phyloP scores from a whole-genome alignment of 2,888 invertebrate species.

The Pediacus dermestoides region DNA sequence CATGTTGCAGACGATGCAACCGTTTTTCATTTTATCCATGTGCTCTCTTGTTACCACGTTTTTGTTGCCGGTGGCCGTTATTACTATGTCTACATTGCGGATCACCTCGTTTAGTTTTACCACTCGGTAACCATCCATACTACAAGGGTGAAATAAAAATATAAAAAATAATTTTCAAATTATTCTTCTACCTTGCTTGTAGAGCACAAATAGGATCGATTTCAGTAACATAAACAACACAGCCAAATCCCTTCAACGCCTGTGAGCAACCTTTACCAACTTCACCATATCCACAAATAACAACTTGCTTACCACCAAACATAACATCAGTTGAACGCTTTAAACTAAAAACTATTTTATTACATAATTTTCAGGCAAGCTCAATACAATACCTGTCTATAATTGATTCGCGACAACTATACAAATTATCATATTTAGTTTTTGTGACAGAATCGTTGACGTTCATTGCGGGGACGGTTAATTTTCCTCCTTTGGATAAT shows the following conservation, averaged over 20 bases:
- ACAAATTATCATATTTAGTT: conserved; percentile 96
- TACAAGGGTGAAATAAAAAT: conserved; percentile 43
- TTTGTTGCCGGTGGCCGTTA: conserved; percentile 97
- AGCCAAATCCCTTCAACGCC: conserved; percentile 89
- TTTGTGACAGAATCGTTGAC: conserved; percentile 98
- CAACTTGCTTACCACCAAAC: conserved; percentile 97
- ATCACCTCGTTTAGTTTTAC: conserved; percentile 93
- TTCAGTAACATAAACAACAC: conserved; percentile 90
- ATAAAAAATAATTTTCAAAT: no score
- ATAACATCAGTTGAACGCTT: conserved; percentile 92
- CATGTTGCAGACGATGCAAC: conserved; percentile 95
- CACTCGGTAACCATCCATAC: conserved; percentile 96
- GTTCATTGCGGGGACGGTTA: conserved; percentile 96
- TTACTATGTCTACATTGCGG: conserved; percentile 89
- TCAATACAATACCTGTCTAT: conserved; percentile 72
- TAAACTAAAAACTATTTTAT: conserved; percentile 43
- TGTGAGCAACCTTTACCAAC: conserved; percentile 97
- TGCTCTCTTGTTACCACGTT: conserved; percentile 93
- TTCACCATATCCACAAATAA: conserved; percentile 95
- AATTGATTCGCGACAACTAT: conserved; percentile 91
- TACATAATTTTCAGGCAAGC: background rate
- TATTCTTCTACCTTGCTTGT: conserved; percentile 84
- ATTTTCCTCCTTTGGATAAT: conserved; percentile 88
- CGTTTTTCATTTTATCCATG: conserved; percentile 96
- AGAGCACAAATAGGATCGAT: conserved; percentile 97